These are phyloP conservation scores for Drosophila auraria DNA, from an alignment of 1,140 invertebrate genomes.

Conservation along the genomic window DNA sequence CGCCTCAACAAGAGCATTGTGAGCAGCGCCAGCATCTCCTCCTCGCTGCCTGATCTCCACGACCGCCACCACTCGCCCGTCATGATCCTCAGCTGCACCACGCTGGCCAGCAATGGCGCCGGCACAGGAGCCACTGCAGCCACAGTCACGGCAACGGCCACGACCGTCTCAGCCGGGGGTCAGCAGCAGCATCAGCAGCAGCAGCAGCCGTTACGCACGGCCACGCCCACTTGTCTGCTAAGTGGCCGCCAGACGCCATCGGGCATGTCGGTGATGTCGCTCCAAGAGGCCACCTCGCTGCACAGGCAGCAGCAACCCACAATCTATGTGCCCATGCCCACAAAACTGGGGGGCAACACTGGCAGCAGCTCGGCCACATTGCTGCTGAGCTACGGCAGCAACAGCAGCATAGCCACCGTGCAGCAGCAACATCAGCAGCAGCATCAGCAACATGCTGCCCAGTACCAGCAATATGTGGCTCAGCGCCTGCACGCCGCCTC, in stretches of 20 bases:
- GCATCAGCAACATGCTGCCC: constrained; percentile 54
- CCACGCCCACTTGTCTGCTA: constrained; percentile 72
- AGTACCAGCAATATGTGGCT: constrained; percentile 71
- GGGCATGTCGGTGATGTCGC: constrained; percentile 72
- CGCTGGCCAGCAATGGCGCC: constrained; percentile 72
- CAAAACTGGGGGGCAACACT: constrained; percentile 37
- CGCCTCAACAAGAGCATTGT: constrained; percentile 71
- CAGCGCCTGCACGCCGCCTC: constrained; percentile 66
- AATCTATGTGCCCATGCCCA: constrained; percentile 68
- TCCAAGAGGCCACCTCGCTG: constrained; percentile 69
- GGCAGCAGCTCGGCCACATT: constrained; percentile 39
- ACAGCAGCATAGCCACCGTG: constrained; percentile 47
- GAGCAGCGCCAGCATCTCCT: constrained; percentile 72
- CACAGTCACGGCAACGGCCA: constrained; percentile 28
- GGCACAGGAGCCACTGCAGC: constrained; percentile 57
- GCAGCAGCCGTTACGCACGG: constrained; percentile 64
- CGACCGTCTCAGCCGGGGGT: constrained; percentile 29
- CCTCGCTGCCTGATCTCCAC: constrained; percentile 81
- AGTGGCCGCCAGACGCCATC: constrained; percentile 79
- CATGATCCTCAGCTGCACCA: constrained; percentile 84
- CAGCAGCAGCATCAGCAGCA: constrained; percentile 26
- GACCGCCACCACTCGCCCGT: constrained; percentile 79
- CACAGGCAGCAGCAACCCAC: constrained; percentile 58
- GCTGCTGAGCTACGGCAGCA: constrained; percentile 67
- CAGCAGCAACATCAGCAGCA: constrained; percentile 57